Conservation (phyloP, 2,797 vertebrate species). For the Synanceia verrucosa region DNA sequence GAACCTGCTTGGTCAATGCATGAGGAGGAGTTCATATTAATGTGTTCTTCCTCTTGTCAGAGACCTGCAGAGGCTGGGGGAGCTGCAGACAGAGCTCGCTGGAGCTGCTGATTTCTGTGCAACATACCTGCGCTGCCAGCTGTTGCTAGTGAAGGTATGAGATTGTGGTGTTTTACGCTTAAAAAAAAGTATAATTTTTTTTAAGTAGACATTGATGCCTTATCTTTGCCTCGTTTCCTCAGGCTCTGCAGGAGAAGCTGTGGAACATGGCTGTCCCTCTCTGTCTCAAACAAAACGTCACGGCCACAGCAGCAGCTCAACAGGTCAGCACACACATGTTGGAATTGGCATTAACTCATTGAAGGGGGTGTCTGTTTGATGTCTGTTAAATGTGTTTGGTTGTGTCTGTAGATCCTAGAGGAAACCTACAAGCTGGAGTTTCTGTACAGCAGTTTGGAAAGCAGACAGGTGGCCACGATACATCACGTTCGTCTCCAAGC, state of each 20-base stretch:
- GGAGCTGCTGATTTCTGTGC: conserved; percentile 96
- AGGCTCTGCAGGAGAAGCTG: conserved; percentile 96
- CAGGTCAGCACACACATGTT: conserved; percentile 80
- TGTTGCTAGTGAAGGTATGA: conserved; percentile 92
- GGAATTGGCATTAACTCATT: neutral
- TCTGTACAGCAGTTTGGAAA: conserved; percentile 92
- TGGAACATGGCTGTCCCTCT: conserved; percentile 96
- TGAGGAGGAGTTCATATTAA: neutral
- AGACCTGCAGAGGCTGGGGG: conserved; percentile 93
- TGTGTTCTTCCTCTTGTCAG: conserved; percentile 60
- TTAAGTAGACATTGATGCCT: neutral
- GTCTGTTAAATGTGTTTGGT: neutral
- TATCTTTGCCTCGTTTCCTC: neutral
- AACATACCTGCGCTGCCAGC: conserved; percentile 93
- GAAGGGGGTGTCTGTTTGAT: no score
- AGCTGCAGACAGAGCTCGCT: conserved; percentile 93
- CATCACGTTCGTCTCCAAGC: conserved; percentile 96
- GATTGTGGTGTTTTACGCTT: neutral
- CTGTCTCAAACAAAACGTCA: conserved; percentile 93
- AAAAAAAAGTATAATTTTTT: neutral
- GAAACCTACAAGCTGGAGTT: conserved; percentile 98
- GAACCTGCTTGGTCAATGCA: no score
- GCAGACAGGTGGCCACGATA: conserved; percentile 89
- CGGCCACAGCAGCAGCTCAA: conserved; percentile 89
- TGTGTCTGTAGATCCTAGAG: conserved; percentile 88